Evolutionary conservation across 2,113 vertebrate species (phyloP).

Genomic region (Jacana jacana): DNA sequence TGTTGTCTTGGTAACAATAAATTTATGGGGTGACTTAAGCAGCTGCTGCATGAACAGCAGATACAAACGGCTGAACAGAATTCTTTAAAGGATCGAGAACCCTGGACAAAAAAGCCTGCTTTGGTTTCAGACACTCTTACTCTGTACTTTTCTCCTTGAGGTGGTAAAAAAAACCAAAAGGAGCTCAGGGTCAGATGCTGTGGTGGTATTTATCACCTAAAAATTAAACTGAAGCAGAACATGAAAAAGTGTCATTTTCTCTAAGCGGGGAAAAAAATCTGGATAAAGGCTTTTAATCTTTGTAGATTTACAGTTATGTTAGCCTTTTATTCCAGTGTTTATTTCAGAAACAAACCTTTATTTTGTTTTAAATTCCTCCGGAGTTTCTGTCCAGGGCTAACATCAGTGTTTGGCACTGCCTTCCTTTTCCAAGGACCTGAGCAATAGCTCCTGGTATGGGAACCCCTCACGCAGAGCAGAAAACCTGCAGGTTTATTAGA

Average conservation of each 20-base stretch:
- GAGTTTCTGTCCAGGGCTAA: background rate
- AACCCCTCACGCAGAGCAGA: background rate
- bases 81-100: background rate
- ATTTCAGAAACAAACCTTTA: background rate
- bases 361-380: background rate
- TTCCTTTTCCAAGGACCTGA: fast-evolving
- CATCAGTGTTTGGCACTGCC: fast-evolving
- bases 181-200: background rate
- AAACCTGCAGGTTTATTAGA: fast-evolving
- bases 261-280: background rate
- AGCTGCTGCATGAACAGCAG: slow-evolving; percentile 16
- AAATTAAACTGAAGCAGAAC: background rate
- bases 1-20: slow-evolving; percentile 57
- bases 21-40: slow-evolving; percentile 36
- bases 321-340: background rate
- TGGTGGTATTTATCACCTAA: background rate
- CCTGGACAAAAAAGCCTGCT: background rate
- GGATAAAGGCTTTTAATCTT: background rate
- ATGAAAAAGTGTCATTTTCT: background rate
- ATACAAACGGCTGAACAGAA: background rate
- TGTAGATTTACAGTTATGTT: background rate
- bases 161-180: background rate
- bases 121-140: background rate
- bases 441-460: background rate
- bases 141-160: background rate